Conservation (phyloP, 2,888 invertebrate genomes). For the Cloeon dipterum region DNA sequence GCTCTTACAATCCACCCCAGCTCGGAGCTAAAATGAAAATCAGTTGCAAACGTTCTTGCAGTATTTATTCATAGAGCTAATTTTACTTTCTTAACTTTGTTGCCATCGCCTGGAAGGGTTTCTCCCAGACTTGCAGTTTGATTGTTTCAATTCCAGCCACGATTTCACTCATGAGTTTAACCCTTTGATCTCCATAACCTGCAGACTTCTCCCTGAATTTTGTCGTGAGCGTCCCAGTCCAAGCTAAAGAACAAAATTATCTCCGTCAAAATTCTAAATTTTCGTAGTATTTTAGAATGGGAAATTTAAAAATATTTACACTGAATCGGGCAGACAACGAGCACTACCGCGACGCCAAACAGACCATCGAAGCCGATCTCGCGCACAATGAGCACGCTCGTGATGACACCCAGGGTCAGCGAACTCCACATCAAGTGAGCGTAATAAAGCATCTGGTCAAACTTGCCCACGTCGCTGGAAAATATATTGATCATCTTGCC, state of each 20-base stretch:
- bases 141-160: constrained; percentile 55
- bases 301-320: constrained; percentile 1
- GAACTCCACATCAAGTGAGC: constrained; percentile 28
- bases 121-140: constrained; percentile 95
- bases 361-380: constrained; percentile 17
- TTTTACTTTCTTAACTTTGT: constrained; percentile 45
- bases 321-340: constrained; percentile 10
- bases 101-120: constrained; percentile 64
- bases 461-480: constrained; percentile 31
- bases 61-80: background rate
- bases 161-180: constrained; percentile 70
- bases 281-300: background rate
- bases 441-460: constrained; percentile 25
- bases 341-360: constrained; percentile 21
- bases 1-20: constrained; percentile 15
- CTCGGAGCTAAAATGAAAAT: constrained; percentile 17
- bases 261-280: background rate
- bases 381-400: constrained; percentile 19
- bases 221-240: constrained; percentile 18
- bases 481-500: constrained; percentile 32
- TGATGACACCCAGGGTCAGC: constrained; percentile 22
- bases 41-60: background rate
- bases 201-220: constrained; percentile 29
- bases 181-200: constrained; percentile 57
- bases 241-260: background rate